These are phyloP conservation scores for Pseudopleuronectes americanus DNA, from an alignment of 2,797 vertebrate species.

Conservation along the genomic window DNA sequence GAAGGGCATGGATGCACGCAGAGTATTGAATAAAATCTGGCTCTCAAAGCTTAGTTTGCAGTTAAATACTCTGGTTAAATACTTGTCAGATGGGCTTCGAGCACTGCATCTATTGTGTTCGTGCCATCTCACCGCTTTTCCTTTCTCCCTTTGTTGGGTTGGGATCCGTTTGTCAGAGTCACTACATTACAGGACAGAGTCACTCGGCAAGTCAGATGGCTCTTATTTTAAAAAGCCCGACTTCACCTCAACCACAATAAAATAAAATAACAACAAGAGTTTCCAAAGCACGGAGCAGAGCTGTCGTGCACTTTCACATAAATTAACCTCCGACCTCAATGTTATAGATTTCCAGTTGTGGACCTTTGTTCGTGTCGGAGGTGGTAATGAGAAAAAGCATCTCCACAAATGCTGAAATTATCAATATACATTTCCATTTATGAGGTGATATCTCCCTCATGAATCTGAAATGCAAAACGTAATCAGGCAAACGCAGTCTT, in stretches of 20 bases:
- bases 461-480: slow-evolving; percentile 26
- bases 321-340: neutral
- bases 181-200: no score
- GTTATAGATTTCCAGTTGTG: neutral
- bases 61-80: neutral
- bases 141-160: neutral
- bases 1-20: neutral
- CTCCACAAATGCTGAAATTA: slow-evolving; percentile 2
- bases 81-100: neutral
- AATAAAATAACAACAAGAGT: neutral
- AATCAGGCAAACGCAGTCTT: slow-evolving; percentile 26
- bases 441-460: slow-evolving; percentile 11
- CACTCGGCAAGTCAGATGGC: neutral
- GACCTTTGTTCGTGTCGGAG: slow-evolving; percentile 5
- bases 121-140: no score
- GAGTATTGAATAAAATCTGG: neutral
- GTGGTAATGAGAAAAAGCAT: slow-evolving; percentile 6
- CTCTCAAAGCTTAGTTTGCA: slow-evolving; percentile 1
- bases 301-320: neutral
- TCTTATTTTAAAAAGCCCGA: neutral
- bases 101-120: neutral
- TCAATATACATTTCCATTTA: slow-evolving; percentile 10
- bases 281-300: neutral
- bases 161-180: neutral
- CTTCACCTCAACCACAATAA: neutral